A percentile compares a stretch with the other conserved stretches of the same genome.
These are phyloP conservation scores for Cynopterus brachyotis DNA, from an alignment of 2,113 vertebrate species.

Conservation along the genomic window DNA sequence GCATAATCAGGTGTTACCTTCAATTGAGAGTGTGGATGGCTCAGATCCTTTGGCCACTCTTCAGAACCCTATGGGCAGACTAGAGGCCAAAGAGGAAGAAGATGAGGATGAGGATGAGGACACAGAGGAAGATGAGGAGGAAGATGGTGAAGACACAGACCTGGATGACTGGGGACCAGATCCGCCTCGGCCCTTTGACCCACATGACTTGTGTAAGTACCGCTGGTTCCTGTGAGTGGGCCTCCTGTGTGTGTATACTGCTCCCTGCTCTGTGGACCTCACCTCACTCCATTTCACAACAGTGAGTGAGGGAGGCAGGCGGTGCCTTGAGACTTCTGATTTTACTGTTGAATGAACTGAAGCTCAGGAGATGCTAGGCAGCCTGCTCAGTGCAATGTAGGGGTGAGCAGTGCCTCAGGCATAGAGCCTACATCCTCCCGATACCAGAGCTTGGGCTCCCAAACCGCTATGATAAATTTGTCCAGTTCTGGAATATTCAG, in stretches of 20 bases:
- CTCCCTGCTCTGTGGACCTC: accelerated
- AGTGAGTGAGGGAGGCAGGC: background rate
- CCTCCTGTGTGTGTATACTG: accelerated
- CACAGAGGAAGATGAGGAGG: conserved; percentile 85
- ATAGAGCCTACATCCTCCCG: background rate
- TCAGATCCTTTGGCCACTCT: conserved; percentile 87
- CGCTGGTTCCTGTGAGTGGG: background rate
- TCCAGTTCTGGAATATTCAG: background rate
- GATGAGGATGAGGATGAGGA: conserved; percentile 93
- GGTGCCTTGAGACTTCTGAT: background rate
- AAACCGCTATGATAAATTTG: background rate
- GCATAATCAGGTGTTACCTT: conserved; percentile 88
- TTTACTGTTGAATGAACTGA: background rate
- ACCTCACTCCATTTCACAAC: background rate
- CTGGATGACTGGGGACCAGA: conserved; percentile 95
- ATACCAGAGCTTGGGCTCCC: background rate
- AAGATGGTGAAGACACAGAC: conserved; percentile 92
- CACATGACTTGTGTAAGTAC: conserved; percentile 94
- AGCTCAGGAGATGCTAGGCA: background rate
- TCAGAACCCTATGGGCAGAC: conserved; percentile 91
- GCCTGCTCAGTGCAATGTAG: accelerated
- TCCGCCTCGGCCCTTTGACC: conserved; percentile 91
- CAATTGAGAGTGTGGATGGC: conserved; percentile 88
- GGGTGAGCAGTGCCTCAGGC: background rate
- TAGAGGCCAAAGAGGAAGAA: conserved; percentile 93